Conservation (phyloP, 1,140 invertebrate genomes). For the Drosophila pseudoananassae region DNA sequence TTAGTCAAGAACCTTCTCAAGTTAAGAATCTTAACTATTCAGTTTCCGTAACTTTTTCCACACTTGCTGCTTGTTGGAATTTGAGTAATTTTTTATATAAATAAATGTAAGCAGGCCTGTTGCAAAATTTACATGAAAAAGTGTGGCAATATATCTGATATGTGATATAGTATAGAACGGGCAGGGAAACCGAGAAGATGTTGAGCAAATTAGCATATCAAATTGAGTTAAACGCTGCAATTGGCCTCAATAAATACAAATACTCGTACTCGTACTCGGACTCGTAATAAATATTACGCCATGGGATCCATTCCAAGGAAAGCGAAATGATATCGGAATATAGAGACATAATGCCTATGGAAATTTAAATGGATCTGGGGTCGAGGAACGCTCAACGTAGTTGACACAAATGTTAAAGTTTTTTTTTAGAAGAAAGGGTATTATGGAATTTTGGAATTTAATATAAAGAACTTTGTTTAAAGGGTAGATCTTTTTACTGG, state of each 20-base stretch:
- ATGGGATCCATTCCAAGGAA: constrained; percentile 21
- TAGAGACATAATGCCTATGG: constrained; percentile 1
- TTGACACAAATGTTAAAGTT: constrained; percentile 24
- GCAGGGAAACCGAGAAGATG: constrained; percentile 9
- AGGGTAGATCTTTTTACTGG: too few relatives aligned
- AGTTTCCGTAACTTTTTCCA: too few relatives aligned
- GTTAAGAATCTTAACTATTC: too few relatives aligned
- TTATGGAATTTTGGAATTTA: constrained; percentile 6
- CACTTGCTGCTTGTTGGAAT: not conserved
- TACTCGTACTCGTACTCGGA: not conserved
- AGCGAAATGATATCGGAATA: constrained; percentile 27
- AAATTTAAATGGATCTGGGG: constrained; percentile 19
- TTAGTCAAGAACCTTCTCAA: not conserved
- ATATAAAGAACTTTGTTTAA: not conserved
- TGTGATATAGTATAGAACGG: not conserved
- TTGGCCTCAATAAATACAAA: constrained; percentile 49
- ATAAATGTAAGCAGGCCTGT: not conserved
- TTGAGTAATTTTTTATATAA: not conserved
- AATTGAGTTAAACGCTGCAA: constrained; percentile 77
- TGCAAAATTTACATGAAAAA: constrained; percentile 3
- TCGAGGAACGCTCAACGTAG: constrained; percentile 9
- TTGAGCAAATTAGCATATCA: constrained; percentile 74
- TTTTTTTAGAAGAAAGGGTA: constrained; percentile 4
- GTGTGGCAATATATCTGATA: not conserved
- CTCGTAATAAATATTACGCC: constrained; percentile 34